These are phyloP conservation scores for Fopius arisanus DNA, from an alignment of 1,140 invertebrate species.

Conservation along the genomic window DNA sequence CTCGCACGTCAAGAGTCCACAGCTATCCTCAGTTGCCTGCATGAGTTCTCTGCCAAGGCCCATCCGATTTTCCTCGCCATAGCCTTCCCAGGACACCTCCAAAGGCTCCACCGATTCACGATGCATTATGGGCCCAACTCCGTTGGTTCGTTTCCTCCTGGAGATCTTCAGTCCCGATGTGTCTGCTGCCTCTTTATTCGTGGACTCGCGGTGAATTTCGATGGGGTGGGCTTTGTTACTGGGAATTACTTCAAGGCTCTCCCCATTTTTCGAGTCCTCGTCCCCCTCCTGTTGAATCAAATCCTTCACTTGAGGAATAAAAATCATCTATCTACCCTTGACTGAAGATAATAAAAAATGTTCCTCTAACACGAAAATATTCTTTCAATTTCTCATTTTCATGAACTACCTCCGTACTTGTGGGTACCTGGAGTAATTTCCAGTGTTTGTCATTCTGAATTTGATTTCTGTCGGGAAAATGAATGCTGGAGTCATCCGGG, in stretches of 20 bases:
- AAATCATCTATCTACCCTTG: too few species aligned
- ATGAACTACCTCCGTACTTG: not conserved
- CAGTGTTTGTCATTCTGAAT: not conserved
- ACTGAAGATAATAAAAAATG: too few species aligned
- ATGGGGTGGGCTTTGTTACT: not conserved
- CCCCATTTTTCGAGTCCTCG: not conserved
- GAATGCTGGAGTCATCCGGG: constrained; percentile 8
- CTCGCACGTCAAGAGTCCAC: not conserved
- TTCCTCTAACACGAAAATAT: too few species aligned
- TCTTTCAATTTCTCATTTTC: too few species aligned
- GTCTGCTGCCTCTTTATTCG: not conserved
- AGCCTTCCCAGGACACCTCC: constrained; percentile 39
- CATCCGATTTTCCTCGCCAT: constrained; percentile 35
- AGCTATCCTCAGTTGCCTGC: not conserved
- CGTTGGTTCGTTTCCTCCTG: constrained; percentile 12
- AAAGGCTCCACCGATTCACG: constrained; percentile 45
- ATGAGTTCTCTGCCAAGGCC: constrained; percentile 42
- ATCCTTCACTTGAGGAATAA: not conserved
- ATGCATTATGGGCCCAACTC: not conserved
- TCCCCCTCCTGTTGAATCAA: not conserved
- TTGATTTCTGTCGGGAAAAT: not conserved
- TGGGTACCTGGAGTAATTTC: not conserved
- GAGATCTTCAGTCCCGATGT: not conserved
- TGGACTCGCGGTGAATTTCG: not conserved
- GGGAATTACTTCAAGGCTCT: not conserved